These are phyloP conservation scores for Elaphurus davidianus DNA, from an alignment of 2,113 vertebrate species.

Conservation along the genomic window DNA sequence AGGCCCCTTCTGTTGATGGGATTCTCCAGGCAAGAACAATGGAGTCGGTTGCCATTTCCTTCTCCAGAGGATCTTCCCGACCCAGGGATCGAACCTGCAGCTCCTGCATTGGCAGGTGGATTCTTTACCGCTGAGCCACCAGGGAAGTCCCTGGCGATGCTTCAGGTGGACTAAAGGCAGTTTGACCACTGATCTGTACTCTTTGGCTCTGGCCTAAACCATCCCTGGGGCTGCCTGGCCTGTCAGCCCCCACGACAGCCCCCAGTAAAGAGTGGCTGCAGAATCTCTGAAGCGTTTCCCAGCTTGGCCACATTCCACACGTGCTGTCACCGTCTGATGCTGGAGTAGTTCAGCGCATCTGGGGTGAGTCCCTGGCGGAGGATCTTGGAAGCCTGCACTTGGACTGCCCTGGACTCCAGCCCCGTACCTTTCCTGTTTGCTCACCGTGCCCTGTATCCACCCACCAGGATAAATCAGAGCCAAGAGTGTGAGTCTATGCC, in stretches of 20 bases:
- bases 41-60: background rate
- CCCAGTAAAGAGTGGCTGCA: background rate
- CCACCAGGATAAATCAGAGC: background rate
- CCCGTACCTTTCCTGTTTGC: background rate
- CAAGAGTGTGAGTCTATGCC: background rate
- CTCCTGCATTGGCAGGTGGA: accelerated
- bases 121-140: background rate
- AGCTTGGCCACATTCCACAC: background rate
- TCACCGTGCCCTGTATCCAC: background rate
- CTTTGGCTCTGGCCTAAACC: background rate
- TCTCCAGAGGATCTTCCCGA: background rate
- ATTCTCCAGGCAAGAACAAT: background rate
- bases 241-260: background rate
- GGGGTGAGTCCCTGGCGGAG: background rate
- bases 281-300: background rate
- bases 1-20: background rate
- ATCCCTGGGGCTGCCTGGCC: background rate
- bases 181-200: background rate
- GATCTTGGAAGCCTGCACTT: background rate
- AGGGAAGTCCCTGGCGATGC: background rate
- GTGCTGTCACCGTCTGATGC: background rate
- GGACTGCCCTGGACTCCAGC: background rate
- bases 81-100: background rate
- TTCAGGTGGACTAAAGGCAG: background rate
- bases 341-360: no score